Evolutionary conservation across 2,888 invertebrate species (phyloP).

Genomic region (Lucinisca nassula): DNA sequence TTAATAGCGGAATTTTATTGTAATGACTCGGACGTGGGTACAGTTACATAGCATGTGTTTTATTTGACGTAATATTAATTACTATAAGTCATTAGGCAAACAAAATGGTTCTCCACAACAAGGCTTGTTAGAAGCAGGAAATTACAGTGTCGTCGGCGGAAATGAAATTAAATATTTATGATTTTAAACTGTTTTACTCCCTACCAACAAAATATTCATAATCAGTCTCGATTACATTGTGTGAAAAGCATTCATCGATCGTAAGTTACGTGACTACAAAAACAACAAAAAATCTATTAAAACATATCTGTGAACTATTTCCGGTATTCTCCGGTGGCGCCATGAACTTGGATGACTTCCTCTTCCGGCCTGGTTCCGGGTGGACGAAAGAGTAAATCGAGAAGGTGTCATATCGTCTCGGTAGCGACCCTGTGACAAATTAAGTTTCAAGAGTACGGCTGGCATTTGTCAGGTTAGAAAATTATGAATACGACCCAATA

Average conservation of each 20-base stretch:
- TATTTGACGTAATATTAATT: slow-evolving; percentile 8
- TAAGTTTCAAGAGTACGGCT: neutral
- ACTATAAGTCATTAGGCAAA: neutral
- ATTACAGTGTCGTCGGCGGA: slow-evolving; percentile 60
- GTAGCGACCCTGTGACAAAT: neutral
- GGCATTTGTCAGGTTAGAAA: neutral
- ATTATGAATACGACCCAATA: neutral
- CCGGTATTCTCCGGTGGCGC: neutral
- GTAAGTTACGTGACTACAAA: neutral
- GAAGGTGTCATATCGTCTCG: neutral
- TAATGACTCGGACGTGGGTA: too few relatives aligned
- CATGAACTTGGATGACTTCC: neutral
- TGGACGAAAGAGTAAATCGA: too few relatives aligned
- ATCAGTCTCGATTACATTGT: neutral
- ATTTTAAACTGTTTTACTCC: slow-evolving; percentile 46
- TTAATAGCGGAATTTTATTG: too few relatives aligned
- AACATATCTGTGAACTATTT: neutral
- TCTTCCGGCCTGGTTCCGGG: neutral
- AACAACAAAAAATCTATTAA: neutral
- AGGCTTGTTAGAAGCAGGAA: slow-evolving; percentile 45
- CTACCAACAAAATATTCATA: neutral
- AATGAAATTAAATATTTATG: slow-evolving; percentile 73
- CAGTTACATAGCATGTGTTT: too few relatives aligned
- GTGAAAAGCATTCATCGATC: neutral
- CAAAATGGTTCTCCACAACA: neutral